Percentiles rank a stretch among this genome's conserved stretches.
These are phyloP conservation scores for Leptarthrus brevirostris DNA, from an alignment of 2,888 invertebrate genomes.

Conservation along the genomic window DNA sequence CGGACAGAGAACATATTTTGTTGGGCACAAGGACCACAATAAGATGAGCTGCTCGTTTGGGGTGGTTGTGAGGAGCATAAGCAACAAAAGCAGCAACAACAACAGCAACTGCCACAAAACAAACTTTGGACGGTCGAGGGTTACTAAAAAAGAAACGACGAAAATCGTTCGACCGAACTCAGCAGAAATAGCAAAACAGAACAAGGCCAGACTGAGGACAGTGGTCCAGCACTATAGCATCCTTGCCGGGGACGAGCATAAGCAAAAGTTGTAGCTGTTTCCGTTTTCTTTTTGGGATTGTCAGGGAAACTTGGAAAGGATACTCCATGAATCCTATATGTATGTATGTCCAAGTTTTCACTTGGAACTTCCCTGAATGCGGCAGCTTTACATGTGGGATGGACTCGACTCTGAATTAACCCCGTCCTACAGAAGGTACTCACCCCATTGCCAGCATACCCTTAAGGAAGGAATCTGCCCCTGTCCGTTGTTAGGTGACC, in stretches of 20 bases:
- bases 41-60: constrained; percentile 14
- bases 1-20: constrained; percentile 45
- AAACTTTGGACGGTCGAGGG: constrained; percentile 37
- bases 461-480: constrained; percentile 46
- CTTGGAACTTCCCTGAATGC: constrained; percentile 19
- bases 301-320: constrained; percentile 48
- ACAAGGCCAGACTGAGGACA: constrained; percentile 44
- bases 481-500: constrained; percentile 51
- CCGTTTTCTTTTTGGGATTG: constrained; percentile 43
- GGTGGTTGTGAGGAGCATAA: background rate
- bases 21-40: background rate
- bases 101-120: constrained; percentile 43
- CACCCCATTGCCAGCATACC: constrained; percentile 8
- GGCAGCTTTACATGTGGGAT: constrained; percentile 34
- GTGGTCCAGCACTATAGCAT: constrained; percentile 47
- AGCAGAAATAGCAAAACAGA: constrained; percentile 20
- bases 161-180: constrained; percentile 20
- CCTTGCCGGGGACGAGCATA: background rate
- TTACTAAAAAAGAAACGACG: constrained; percentile 5
- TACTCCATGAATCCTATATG: constrained; percentile 40
- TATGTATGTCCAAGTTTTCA: constrained; percentile 27
- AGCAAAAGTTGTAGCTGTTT: constrained; percentile 46
- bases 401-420: constrained; percentile 44
- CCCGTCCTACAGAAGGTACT: constrained; percentile 25
- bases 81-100: constrained; percentile 32